Percentiles rank a stretch among this genome's conserved stretches.
phyloP scores from a whole-genome alignment of 2,888 invertebrate genomes.

The Melitaea athalia region DNA sequence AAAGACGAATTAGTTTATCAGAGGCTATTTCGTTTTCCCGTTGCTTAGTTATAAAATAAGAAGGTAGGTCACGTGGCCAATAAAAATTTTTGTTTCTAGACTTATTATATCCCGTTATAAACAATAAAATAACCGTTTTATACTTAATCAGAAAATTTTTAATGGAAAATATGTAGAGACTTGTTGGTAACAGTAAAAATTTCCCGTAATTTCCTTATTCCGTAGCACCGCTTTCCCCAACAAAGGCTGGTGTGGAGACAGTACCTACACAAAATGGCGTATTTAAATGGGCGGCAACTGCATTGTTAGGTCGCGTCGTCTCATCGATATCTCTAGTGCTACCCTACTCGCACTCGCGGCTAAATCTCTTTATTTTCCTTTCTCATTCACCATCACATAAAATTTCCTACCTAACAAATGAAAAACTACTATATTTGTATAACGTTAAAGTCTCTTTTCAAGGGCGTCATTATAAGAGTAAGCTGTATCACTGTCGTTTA shows the following conservation, averaged over 20 bases:
- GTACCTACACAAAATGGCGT: slow-evolving; percentile 82
- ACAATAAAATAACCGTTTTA: background rate
- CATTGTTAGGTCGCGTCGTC: slow-evolving; percentile 66
- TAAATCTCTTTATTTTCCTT: slow-evolving; percentile 67
- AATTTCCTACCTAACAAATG: slow-evolving; percentile 34
- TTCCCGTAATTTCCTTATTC: slow-evolving; percentile 77
- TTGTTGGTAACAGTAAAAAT: slow-evolving; percentile 55
- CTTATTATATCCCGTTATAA: no score
- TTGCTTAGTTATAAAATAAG: no score
- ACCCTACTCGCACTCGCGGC: slow-evolving; percentile 62
- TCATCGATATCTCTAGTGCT: slow-evolving; percentile 52
- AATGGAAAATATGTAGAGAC: background rate
- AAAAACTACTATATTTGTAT: slow-evolving; percentile 43
- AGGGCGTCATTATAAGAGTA: slow-evolving; percentile 29
- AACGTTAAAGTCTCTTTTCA: slow-evolving; percentile 43
- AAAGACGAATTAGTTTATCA: no score
- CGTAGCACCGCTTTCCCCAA: slow-evolving; percentile 76
- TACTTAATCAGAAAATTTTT: background rate
- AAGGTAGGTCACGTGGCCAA: no score
- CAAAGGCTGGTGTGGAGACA: slow-evolving; percentile 74
- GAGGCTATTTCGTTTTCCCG: no score
- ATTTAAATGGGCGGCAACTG: slow-evolving; percentile 82
- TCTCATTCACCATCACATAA: slow-evolving; percentile 57
- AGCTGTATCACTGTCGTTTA: slow-evolving; percentile 49
- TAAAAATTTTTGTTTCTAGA: no score